Percentiles rank a stretch among this genome's conserved stretches.
phyloP scores from a whole-genome alignment of 1,140 invertebrate genomes.

The Campodea augens region DNA sequence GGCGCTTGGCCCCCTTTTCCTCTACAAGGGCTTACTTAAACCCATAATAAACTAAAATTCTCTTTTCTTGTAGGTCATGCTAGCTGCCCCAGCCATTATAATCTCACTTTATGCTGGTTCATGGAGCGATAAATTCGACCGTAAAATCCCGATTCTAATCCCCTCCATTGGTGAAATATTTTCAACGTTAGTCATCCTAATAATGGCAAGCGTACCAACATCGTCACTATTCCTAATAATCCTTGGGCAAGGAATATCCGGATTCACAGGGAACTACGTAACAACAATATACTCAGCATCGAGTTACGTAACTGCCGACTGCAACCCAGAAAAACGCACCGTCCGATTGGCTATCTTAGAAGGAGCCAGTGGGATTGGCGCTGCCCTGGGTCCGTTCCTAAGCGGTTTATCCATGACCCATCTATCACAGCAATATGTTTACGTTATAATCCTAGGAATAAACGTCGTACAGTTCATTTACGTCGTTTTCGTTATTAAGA shows the following conservation, averaged over 20 bases:
- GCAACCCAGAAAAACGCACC: neutral
- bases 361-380: neutral
- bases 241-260: neutral
- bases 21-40: too few species aligned
- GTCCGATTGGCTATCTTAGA: neutral
- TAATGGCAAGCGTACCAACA: neutral
- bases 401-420: neutral
- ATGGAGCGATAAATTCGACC: neutral
- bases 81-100: too few species aligned
- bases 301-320: neutral
- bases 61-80: too few species aligned
- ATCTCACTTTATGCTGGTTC: too few species aligned
- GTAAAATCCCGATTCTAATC: neutral
- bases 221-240: neutral
- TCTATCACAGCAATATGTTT: neutral
- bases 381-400: neutral
- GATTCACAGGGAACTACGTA: neutral
- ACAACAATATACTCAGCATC: neutral
- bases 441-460: neutral
- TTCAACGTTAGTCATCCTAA: neutral
- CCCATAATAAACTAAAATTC: too few species aligned
- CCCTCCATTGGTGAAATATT: neutral
- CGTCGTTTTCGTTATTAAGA: neutral
- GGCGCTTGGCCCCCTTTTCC: too few species aligned
- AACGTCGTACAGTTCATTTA: neutral